Evolutionary conservation across 2,888 invertebrate species (phyloP), one percentile per base, ranked within the genome.

Genomic region (Diaphora mendica): DNA sequence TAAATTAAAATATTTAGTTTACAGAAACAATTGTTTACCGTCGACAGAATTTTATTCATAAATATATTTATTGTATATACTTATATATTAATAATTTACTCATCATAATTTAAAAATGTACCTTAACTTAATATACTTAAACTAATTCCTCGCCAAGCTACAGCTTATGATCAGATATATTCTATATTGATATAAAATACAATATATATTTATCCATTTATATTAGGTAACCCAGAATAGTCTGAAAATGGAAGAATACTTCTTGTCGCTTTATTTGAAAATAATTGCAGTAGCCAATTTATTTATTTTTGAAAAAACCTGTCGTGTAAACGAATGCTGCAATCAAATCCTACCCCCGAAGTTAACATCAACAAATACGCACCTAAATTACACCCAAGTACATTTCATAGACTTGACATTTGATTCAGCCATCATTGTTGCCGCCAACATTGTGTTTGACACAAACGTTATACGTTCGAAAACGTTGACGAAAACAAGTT

Each of bases 371-470:
- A 48, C 73, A 70, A 73, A 66, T 70, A 70, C 39, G 20, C 62
- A 66, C 48, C 33, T 68, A 62, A 64, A 68, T 74, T 73, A 70
- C 59, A 65, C 70, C 64, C 64, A 77, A 77, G 67, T 77, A 78
- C 69, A 73, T 66, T 76, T 75, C 75, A 81, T 65, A 62, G 81
- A 75, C 81, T 84, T 89, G 90, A 90, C 89, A 79, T 90, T 90
- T 90, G 89, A 90, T 88, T 91, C 89, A 85, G 83, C 81, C 87
- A 82, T 89, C 91, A 91, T 93, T 93, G 92, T 93, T 88, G 88
- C 85, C 85, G 81, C 79, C 80, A 83, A 88, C 84, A 88, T 91
- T 94, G 94, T 90, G 85, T 91, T 91, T 93, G 94, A 94, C 94
- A 89, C 83, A 87, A 90, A 91, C 91, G 92, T 93, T 92, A 91